Conservation (phyloP, 2,113 vertebrate genomes). For the Mustela nigripes region DNA sequence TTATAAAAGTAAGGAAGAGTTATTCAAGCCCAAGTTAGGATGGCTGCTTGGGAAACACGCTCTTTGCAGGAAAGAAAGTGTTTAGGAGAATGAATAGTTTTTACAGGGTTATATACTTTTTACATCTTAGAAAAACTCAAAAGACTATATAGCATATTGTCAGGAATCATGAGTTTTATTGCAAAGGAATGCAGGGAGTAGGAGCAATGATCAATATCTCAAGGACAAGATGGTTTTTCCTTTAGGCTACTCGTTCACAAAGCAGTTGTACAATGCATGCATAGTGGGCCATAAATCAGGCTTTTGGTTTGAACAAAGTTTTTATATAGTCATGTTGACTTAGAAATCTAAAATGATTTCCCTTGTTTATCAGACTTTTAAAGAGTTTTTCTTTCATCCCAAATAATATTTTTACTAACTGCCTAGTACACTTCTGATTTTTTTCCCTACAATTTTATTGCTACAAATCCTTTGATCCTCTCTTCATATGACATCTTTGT, state of each 20-base stretch:
- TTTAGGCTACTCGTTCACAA: too few species aligned
- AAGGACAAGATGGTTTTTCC: not conserved
- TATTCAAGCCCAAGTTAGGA: not conserved
- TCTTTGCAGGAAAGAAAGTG: not conserved
- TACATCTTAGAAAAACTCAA: not conserved
- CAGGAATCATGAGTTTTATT: not conserved
- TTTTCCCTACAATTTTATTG: conserved; percentile 37
- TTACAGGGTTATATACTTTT: not conserved
- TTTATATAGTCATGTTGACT: too few species aligned
- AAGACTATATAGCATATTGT: not conserved
- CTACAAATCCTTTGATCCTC: conserved; percentile 27
- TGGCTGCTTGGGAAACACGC: not conserved
- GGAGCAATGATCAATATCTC: not conserved
- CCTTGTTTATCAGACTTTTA: not conserved
- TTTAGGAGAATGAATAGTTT: not conserved
- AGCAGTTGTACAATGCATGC: too few species aligned
- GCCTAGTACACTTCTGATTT: not conserved
- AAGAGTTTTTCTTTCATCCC: not conserved
- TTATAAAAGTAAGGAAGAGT: not conserved
- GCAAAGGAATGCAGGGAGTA: not conserved
- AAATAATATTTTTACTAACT: conserved; percentile 36
- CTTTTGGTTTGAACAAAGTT: too few species aligned
- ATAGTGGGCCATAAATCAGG: too few species aligned
- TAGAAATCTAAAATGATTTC: not conserved
- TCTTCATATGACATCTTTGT: conserved; percentile 48